Evolutionary conservation across 2,797 vertebrate genomes (phyloP), one percentile per base, ranked within the genome.

Genomic region (Thripadectes ignobilis): DNA sequence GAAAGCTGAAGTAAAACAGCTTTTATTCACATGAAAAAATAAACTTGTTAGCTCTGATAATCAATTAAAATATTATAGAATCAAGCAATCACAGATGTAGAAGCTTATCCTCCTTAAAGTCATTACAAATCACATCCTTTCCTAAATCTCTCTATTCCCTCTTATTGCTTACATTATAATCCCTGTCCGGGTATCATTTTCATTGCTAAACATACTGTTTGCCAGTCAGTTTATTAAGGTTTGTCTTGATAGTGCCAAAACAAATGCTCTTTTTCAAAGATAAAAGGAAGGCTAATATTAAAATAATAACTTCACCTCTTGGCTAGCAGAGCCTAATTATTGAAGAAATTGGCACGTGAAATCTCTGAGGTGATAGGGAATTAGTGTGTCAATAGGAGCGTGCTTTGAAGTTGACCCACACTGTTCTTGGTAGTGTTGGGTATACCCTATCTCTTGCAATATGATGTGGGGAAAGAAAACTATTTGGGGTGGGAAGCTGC

Each of bases 101-200:
- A 96, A 98, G 98, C 98, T 99, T 99, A 99, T 98, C 97, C 92
- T 98, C 95, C 98, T 99, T 98, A 98, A 98, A 98, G 98, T 98
- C 96, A 98, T 99, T 98, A 98, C 97, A 97, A 97, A 97, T 98
- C 98, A 98, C 98, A 99, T 99, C 98, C 98, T 98, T 98, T 98
- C 97, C 97, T 97, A 99, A 99, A 99, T 98, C 98, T 98, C 98
- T 97, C 98, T 97, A 98, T 98, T 98, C 98, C 97, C 94, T 94
- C 97, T 97, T 97, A 97, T 98, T 98, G 97, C 97, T 98, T 95
- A 97, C 96, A 89, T 98, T 97, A 96, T 98, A 98, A 98, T 98
- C 98, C 98, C 98, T 89, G 87, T 85, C 67, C 4, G 89, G 94
- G 97, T 98, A 98, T 99, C 98, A 88, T 97, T 98, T 99, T 98